Evolutionary conservation across 2,113 vertebrate genomes (phyloP).

Genomic region (Tautogolabrus adspersus): DNA sequence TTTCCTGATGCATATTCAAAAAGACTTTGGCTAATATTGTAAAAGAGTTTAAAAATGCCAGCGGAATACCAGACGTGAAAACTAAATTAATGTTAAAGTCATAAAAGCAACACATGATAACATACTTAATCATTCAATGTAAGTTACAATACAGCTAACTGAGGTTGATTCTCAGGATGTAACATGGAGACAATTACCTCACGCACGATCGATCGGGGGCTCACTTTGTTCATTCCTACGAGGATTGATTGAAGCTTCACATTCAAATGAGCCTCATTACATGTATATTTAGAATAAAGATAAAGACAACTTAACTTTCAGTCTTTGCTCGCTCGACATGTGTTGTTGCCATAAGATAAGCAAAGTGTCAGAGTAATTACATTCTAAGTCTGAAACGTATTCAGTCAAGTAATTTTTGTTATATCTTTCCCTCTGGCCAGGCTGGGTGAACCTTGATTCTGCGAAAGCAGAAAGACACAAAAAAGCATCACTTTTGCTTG

Average conservation of each 20-base stretch:
- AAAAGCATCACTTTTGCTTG: background rate
- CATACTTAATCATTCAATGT: background rate
- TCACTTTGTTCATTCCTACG: background rate
- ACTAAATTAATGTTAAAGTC: background rate
- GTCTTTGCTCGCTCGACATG: background rate
- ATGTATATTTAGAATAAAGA: background rate
- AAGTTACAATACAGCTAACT: background rate
- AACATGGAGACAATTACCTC: background rate
- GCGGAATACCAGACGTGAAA: too few relatives aligned
- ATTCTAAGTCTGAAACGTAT: conserved; percentile 26
- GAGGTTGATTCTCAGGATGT: background rate
- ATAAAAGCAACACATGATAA: background rate
- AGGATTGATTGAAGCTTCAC: background rate
- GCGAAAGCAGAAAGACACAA: conserved; percentile 1
- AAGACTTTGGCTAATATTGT: background rate
- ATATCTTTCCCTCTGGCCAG: conserved; percentile 24
- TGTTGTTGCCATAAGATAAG: conserved; percentile 24
- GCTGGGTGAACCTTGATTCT: conserved; percentile 31
- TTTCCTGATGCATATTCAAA: background rate
- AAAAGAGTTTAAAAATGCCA: conserved; percentile 10
- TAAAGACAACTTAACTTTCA: background rate
- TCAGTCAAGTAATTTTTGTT: conserved; percentile 20
- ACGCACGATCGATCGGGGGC: background rate
- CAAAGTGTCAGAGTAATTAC: conserved; percentile 14
- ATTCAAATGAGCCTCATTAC: conserved; percentile 4